Conservation (phyloP, 1,140 invertebrate genomes). For the Musca domestica region DNA sequence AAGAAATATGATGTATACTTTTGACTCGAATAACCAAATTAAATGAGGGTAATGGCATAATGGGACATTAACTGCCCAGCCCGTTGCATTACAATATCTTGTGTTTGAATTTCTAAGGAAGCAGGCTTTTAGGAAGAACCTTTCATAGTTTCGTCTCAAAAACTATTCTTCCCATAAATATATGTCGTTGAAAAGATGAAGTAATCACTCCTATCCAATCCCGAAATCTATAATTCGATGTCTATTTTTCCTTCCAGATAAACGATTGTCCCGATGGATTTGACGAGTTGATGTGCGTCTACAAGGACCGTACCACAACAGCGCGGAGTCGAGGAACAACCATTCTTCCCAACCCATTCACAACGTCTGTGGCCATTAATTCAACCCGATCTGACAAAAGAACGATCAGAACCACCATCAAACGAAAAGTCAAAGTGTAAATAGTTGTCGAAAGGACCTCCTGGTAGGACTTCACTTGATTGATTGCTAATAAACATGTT, state of each 20-base stretch:
- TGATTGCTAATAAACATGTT: background rate
- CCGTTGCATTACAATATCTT: too few species aligned
- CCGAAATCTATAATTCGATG: background rate
- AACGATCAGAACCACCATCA: constrained; percentile 33
- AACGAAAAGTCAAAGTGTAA: constrained; percentile 17
- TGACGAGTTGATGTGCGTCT: constrained; percentile 62
- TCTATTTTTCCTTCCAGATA: constrained; percentile 35
- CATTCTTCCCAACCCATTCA: constrained; percentile 23
- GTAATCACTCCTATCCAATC: background rate
- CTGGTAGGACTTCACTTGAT: background rate
- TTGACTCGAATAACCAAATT: too few species aligned
- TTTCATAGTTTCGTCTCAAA: background rate
- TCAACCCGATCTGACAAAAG: constrained; percentile 25
- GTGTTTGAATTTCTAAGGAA: too few species aligned
- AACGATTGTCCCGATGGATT: constrained; percentile 63
- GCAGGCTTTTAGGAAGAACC: background rate
- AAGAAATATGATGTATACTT: too few species aligned
- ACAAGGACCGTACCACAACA: constrained; percentile 37
- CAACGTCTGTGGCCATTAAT: constrained; percentile 19
- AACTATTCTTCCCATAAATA: background rate
- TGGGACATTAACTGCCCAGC: too few species aligned
- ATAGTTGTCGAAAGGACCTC: background rate
- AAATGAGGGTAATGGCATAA: too few species aligned
- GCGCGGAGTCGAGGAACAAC: constrained; percentile 13
- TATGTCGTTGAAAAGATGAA: background rate